Evolutionary conservation across 1,140 invertebrate genomes (phyloP).

Genomic region (Temnothorax curvispinosus): DNA sequence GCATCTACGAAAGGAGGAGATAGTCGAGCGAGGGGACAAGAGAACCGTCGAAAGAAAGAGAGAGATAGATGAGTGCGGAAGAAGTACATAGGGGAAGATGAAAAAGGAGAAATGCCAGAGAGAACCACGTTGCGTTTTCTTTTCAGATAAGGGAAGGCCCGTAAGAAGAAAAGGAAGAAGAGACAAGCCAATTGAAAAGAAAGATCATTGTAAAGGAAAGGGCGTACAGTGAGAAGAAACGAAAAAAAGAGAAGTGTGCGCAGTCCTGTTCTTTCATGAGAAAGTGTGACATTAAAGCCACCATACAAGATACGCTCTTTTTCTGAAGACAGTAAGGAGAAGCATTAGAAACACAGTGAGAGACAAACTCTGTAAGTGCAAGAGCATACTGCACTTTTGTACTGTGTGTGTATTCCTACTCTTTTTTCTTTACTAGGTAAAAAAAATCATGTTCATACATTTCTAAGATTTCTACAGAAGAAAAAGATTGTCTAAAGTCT

Average conservation of each 20-base stretch:
- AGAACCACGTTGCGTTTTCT: constrained; percentile 53
- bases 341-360: constrained; percentile 26
- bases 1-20: constrained; percentile 65
- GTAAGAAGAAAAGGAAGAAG: constrained; percentile 23
- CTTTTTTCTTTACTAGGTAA: neutral
- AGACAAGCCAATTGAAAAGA: constrained; percentile 56
- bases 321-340: constrained; percentile 25
- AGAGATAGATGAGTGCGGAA: constrained; percentile 37
- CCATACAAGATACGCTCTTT: constrained; percentile 39
- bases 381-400: constrained; percentile 36
- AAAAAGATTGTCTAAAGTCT: neutral
- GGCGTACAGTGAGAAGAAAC: constrained; percentile 44
- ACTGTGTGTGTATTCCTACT: neutral
- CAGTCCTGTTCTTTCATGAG: constrained; percentile 26
- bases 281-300: constrained; percentile 47
- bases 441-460: constrained; percentile 13
- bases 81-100: constrained; percentile 28
- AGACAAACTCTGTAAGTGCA: constrained; percentile 40
- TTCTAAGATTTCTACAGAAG: neutral
- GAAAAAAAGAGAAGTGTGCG: neutral
- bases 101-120: constrained; percentile 45
- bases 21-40: constrained; percentile 41
- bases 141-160: constrained; percentile 63
- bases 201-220: constrained; percentile 43
- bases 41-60: constrained; percentile 22